These are phyloP conservation scores for Artibeus lituratus DNA, from an alignment of 2,797 vertebrate genomes.

Conservation along the genomic window DNA sequence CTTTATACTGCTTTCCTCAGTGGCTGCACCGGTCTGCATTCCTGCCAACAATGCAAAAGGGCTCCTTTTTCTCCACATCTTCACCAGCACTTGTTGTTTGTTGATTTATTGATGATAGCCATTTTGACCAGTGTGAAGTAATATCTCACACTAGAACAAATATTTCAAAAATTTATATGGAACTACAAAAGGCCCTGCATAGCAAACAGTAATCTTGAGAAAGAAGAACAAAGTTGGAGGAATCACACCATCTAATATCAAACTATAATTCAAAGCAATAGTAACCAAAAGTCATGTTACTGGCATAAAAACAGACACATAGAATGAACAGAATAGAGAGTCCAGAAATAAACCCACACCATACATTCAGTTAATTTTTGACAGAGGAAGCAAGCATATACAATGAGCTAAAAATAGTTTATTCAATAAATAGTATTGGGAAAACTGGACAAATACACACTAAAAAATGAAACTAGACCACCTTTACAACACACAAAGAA, in stretches of 20 bases:
- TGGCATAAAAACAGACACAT: neutral
- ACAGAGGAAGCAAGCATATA: neutral
- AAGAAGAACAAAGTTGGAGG: neutral
- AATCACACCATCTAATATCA: too few relatives aligned
- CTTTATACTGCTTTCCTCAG: neutral
- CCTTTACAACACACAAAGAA: neutral
- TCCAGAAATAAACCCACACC: neutral
- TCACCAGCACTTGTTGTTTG: neutral
- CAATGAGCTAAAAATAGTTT: neutral
- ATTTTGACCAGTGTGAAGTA: neutral
- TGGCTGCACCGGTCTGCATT: neutral
- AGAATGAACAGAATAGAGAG: neutral
- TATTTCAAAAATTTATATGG: neutral
- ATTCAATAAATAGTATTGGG: neutral
- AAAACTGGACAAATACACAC: neutral
- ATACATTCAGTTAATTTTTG: neutral
- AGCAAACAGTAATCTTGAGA: neutral
- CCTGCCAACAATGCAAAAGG: neutral
- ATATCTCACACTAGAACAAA: neutral
- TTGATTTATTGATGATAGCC: neutral
- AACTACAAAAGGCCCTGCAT: neutral
- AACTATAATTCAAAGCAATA: neutral
- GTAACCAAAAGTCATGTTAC: neutral
- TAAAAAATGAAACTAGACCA: neutral
- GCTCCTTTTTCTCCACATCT: neutral